These are phyloP conservation scores for Thereva unica DNA, from an alignment of 2,888 invertebrate species.

Conservation along the genomic window DNA sequence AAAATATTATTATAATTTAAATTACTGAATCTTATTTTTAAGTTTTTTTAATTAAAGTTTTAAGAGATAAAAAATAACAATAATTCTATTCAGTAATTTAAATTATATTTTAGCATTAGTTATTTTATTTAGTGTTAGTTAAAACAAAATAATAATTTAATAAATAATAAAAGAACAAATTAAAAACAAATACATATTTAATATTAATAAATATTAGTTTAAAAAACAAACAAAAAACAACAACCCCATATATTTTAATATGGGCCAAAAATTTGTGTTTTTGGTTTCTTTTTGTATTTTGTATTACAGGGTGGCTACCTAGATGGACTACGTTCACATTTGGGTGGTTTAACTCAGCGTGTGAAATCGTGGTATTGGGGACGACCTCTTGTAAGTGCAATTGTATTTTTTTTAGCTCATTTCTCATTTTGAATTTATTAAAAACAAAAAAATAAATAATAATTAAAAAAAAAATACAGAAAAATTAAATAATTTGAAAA, in stretches of 20 bases:
- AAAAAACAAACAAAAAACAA: slow-evolving; percentile 18
- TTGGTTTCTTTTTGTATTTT: slow-evolving; percentile 53
- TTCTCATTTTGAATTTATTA: slow-evolving; percentile 25
- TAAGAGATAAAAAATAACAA: no score
- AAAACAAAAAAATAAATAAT: no score
- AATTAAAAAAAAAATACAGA: no score
- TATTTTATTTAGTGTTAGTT: not conserved
- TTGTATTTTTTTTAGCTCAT: slow-evolving; percentile 52
- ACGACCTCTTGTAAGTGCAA: slow-evolving; percentile 91
- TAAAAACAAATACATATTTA: slow-evolving; percentile 6
- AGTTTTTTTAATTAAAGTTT: no score
- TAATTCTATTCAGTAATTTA: no score
- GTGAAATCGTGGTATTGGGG: slow-evolving; percentile 97
- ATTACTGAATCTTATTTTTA: no score
- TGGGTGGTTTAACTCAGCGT: slow-evolving; percentile 95
- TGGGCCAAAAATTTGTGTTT: slow-evolving; percentile 48
- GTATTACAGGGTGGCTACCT: slow-evolving; percentile 85
- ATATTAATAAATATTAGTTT: slow-evolving; percentile 16
- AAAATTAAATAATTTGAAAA: no score
- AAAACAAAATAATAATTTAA: not conserved
- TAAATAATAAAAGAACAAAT: not conserved
- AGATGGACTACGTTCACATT: slow-evolving; percentile 91
- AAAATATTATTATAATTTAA: no score
- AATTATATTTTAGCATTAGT: not conserved
- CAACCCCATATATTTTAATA: slow-evolving; percentile 33